A percentile compares a stretch with the other conserved stretches of the same genome.
phyloP scores from a whole-genome alignment of 30 jellyfish, hydroid and myxozoan genomes.

The Sanderia malayensis region DNA sequence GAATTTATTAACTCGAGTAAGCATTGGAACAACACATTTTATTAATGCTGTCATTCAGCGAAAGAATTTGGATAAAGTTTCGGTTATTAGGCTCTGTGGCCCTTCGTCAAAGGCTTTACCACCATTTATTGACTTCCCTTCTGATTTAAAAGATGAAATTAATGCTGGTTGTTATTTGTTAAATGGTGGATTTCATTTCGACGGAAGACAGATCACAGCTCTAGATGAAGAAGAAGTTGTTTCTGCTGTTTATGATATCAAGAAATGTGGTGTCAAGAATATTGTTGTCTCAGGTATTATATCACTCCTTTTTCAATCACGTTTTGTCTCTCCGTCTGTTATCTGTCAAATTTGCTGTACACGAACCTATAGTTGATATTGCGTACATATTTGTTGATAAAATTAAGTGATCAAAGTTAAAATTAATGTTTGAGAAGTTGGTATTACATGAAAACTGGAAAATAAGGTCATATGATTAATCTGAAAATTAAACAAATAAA shows the following conservation, averaged over 20 bases:
- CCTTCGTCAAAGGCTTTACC: constrained; percentile 36
- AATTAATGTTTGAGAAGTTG: too few relatives aligned
- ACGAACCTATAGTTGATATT: too few relatives aligned
- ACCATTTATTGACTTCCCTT: constrained; percentile 60
- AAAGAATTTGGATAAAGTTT: constrained; percentile 19
- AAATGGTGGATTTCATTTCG: constrained; percentile 53
- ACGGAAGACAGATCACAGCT: constrained; percentile 27
- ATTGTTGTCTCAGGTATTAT: constrained; percentile 63
- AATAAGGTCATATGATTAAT: too few relatives aligned
- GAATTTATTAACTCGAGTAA: constrained; percentile 16
- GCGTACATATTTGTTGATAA: too few relatives aligned
- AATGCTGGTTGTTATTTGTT: constrained; percentile 30
- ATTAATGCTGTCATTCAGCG: constrained; percentile 69
- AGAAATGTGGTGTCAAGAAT: constrained; percentile 35
- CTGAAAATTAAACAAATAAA: too few relatives aligned
- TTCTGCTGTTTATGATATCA: constrained; percentile 3
- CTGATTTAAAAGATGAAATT: constrained; percentile 27
- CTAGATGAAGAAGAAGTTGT: constrained; percentile 13
- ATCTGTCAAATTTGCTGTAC: too few relatives aligned
- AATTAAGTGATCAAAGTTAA: too few relatives aligned
- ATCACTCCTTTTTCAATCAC: too few relatives aligned
- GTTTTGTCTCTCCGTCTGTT: too few relatives aligned
- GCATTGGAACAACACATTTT: constrained; percentile 69
- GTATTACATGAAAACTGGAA: too few relatives aligned
- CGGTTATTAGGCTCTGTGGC: constrained; percentile 57